These are phyloP conservation scores for Tupaia tana DNA, from an alignment of 2,113 vertebrate species.

Conservation along the genomic window DNA sequence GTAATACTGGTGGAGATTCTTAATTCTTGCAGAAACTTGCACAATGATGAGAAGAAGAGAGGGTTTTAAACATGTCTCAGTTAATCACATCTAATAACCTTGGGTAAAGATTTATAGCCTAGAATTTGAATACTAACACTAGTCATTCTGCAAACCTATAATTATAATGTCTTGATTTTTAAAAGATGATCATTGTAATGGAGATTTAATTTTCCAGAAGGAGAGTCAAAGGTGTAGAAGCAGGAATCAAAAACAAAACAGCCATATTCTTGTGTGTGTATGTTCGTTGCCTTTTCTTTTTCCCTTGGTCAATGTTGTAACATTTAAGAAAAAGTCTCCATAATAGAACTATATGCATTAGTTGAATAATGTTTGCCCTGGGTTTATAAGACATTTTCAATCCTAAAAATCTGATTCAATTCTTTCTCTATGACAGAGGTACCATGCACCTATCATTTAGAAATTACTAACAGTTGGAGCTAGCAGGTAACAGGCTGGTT, in stretches of 20 bases:
- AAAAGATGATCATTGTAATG: background rate
- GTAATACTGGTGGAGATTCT: background rate
- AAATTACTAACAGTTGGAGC: background rate
- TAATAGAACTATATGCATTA: background rate
- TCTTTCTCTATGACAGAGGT: background rate
- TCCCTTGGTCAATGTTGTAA: no score
- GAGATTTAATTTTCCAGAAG: background rate
- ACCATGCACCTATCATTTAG: background rate
- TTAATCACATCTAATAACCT: background rate
- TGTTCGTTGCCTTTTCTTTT: background rate
- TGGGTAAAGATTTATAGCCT: background rate
- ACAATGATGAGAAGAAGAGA: background rate
- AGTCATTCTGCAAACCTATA: background rate
- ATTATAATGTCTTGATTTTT: conserved; percentile 29
- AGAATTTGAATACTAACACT: background rate
- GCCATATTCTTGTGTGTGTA: background rate
- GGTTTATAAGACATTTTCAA: background rate
- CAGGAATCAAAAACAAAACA: background rate
- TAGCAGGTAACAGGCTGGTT: no score
- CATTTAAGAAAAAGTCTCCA: background rate
- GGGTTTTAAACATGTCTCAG: background rate
- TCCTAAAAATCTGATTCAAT: background rate
- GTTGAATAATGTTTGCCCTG: background rate
- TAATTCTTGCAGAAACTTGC: background rate
- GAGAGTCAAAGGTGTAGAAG: background rate